Evolutionary conservation across 2,888 invertebrate species (phyloP).

Genomic region (Fissipunctia ypsillon): DNA sequence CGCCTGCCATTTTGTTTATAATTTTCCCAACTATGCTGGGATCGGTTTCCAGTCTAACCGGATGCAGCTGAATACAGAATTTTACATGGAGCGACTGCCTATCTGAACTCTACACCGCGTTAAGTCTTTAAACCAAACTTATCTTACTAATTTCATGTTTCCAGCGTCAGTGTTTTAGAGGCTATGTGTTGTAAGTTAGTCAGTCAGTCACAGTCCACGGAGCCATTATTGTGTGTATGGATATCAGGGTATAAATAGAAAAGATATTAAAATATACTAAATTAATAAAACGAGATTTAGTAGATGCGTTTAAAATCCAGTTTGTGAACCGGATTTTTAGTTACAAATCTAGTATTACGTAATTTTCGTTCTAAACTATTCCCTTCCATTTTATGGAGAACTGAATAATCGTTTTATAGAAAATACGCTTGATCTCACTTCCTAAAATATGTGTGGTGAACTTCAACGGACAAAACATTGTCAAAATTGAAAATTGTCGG

Average conservation of each 20-base stretch:
- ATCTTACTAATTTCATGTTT: background rate
- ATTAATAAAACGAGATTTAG: constrained; percentile 24
- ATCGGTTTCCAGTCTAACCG: background rate
- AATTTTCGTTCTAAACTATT: background rate
- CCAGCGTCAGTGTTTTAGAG: background rate
- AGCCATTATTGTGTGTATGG: background rate
- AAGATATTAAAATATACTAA: constrained; percentile 9
- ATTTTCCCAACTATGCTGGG: background rate
- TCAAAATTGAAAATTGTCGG: background rate
- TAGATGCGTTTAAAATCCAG: constrained; percentile 20
- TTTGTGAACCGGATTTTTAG: constrained; percentile 4
- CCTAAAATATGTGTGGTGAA: background rate
- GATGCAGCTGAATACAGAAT: background rate
- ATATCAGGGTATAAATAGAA: background rate
- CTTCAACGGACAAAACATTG: background rate
- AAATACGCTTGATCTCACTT: background rate
- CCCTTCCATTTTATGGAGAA: background rate
- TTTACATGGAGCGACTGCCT: background rate
- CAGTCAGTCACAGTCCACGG: no score
- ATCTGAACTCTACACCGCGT: no score
- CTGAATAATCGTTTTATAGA: background rate
- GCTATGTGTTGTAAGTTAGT: no score
- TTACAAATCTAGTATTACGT: constrained; percentile 11
- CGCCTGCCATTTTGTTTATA: background rate
- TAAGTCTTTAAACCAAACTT: background rate